Base-by-base conservation (phyloP, 2,113 vertebrate genomes). In the Todiramphus saurophagus region DNA sequence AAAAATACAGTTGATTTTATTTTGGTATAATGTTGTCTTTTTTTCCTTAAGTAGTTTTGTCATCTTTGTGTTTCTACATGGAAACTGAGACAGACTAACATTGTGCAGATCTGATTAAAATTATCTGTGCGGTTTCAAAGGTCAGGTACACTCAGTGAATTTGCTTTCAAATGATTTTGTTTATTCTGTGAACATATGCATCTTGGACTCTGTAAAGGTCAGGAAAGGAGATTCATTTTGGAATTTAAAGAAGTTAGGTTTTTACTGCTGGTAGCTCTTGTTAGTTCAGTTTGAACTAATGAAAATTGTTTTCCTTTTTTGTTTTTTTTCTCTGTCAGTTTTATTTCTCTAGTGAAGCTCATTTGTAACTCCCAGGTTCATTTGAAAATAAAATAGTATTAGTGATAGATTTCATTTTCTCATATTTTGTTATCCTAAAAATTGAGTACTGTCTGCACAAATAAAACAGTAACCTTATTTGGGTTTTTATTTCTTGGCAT, bases 161-260 rank as follows among this genome's bases (percentile, higher is more conserved):
- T 98, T 98, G 89, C 97, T 98, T 97, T 97, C 96, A 98, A 98
- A 98, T 98, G 97, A 98, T 98, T 97, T 98, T 98, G 97, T 98
- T 98, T 98, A 97, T 98, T 98, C 97, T 98, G 95, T 97, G 93
- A 97, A 97, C 39, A 70, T 97, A 95, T 97, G 97, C 93, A 97
- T 98, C 94, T 96, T 70, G 92, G 98, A 89, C 92, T 97, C 91
- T 97, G 18, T 97, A 98, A 98, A 98, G 98, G 97, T 98, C 98
- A 98, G 95, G 94, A 96, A 87, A 94, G 87, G 91, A 97, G 95
- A 97, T 95, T 96, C 51, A 83, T 97, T 97, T 96, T 97, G 96
- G 94, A 97, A 97, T 98, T 93, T 94, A 89, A 97, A 96, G 87
- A 95, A 94, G 94, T 93, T 90, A 87, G 78, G 56, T 84, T 98